Percentiles rank a stretch among this genome's conserved stretches.
Evolutionary conservation across 2,113 vertebrate genomes (phyloP).

Genomic region (Phylloscopus whistleri): DNA sequence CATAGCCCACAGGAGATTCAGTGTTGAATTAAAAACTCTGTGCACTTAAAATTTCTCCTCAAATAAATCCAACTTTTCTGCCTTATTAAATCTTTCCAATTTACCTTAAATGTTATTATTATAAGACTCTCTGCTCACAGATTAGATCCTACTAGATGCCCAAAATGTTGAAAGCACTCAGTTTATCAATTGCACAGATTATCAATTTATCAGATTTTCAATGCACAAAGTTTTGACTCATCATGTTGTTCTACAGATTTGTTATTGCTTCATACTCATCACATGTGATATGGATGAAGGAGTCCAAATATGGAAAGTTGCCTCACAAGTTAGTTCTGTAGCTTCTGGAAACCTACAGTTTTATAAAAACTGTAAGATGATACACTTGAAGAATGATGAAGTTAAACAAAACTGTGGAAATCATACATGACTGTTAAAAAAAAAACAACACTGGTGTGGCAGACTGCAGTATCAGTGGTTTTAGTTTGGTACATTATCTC

Average conservation of each 20-base stretch:
- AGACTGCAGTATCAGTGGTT: not conserved
- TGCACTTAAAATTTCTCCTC: not conserved
- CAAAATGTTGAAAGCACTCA: not conserved
- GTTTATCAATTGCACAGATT: not conserved
- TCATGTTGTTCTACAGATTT: not conserved
- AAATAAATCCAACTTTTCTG: not conserved
- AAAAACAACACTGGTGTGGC: not conserved
- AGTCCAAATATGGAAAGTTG: not conserved
- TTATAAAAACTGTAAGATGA: not conserved
- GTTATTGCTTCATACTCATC: not conserved
- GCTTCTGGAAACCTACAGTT: not conserved
- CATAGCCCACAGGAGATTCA: accelerated
- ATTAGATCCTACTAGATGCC: not conserved
- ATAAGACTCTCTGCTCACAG: not conserved
- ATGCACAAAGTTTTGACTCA: not conserved
- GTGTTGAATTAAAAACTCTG: not conserved
- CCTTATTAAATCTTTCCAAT: not conserved
- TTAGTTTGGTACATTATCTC: not conserved
- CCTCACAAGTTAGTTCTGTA: not conserved
- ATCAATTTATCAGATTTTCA: not conserved
- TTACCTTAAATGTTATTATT: not conserved
- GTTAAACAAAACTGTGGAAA: not conserved
- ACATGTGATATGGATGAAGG: not conserved
- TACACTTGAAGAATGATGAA: not conserved
- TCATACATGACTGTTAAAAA: not conserved